Evolutionary conservation across 2,888 invertebrate genomes (phyloP), one percentile per base, ranked within the genome.

Genomic region (Tillus elongatus): DNA sequence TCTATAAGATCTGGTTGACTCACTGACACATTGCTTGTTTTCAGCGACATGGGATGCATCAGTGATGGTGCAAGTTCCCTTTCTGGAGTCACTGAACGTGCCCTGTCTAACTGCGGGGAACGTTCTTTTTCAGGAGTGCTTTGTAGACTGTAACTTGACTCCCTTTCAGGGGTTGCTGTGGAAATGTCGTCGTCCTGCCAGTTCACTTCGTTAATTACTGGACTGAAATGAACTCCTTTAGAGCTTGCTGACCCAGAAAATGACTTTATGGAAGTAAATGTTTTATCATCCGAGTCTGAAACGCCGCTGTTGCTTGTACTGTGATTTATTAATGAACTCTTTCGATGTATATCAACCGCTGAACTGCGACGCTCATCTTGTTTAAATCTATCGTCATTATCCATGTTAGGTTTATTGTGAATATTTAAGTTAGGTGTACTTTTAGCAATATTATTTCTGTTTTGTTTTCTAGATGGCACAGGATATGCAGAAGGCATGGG

Each of bases 121-220:
- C 30, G 32, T 14, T 49, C 54, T 15, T 56, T 42, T 32, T 60
- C 61, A 4, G 63, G 61, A n/a, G 58, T 57, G 38, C 60, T 59
- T 3, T 54, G 54, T 14, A 62, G 42, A 33, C 61, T 61, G 41
- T 58, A 60, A 39, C 57, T 58, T 3, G 61, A 59, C 39, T 60
- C 60, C 12, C 58, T 46, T 34, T 64, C 61, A 1, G 53, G 57
- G 4, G 57, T 56, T 13, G 47, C 53, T 10, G 57, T 54, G 2
- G 57, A 56, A 39, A 50, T 56, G 34, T 45, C 42, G 26, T 47
- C 49, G 39, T 82, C 80, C 47, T 77, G 73, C 82, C 85, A 86
- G 57, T 80, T 80, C 42, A 85, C 82, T 64, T 85, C 82, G 32
- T 82, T 79, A 9, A 86, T 83, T 35, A 85, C 77, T 2, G 84